Base-by-base conservation (phyloP, 2,888 invertebrate genomes). In the Blastobasis adustella region DNA sequence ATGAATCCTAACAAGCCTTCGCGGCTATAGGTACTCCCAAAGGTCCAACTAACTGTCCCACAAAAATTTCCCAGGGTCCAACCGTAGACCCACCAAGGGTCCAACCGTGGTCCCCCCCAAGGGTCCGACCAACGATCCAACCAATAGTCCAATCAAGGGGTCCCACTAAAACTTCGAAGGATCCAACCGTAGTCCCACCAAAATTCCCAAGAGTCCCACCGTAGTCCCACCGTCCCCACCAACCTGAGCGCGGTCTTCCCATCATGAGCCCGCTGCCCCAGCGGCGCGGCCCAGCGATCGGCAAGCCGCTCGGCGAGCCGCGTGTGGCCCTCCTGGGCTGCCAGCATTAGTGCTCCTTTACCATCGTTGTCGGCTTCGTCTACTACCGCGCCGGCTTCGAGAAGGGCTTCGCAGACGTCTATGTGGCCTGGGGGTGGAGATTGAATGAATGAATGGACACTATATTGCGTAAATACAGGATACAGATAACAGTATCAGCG, bases 291-390 rank as follows among this genome's bases (percentile, higher is more conserved):
- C 79, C 95, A 94, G 54, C 93, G 92, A 56, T 95, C 92, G 9
- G 96, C 73, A 37, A 95, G 89, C 46, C 92, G 78, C 58, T 92
- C 92, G 7, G 92, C 91, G 47, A 92, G 88, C 43, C 72, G 57
- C 5, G 75, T 67, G 70, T 98, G 96, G 0, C 95, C 97, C 69
- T 95, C 97, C 75, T 97, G 97, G 0, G 97, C 94, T 0, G 97
- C 96, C 54, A 98, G 85, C 83, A 97, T 94, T 42, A 97, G 80
- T 0, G 96, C 93, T 0, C 95, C 94, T 71, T 96, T 96, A 0
- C 97, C 97, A 63, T 97, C 96, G 74, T 97, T 97, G 77, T 97
- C 97, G 5, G 95, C 93, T 73, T 96, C 96, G 70, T 96, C 96
- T 7, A 96, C 93, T 71, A 95, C 92, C 0, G 96, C 96, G 0